A percentile compares a stretch with the other conserved stretches of the same genome.
phyloP scores from a whole-genome alignment of 2,888 invertebrate genomes.

The Drosophila mulleri region DNA sequence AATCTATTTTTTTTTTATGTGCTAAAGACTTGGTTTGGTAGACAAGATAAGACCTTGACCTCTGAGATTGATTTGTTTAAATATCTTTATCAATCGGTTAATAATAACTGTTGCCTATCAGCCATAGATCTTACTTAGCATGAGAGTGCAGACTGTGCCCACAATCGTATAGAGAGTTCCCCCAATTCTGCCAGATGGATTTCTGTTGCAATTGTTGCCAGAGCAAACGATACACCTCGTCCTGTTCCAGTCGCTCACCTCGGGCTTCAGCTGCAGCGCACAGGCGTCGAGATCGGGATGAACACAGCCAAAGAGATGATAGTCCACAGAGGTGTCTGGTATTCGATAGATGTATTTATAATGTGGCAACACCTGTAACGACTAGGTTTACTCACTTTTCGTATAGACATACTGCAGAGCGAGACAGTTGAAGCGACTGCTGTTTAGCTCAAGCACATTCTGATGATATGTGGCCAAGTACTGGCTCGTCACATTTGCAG shows the following conservation, averaged over 20 bases:
- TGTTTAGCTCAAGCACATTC: not conserved
- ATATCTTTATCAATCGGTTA: not conserved
- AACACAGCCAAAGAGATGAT: slow-evolving; percentile 4
- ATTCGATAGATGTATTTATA: too few species aligned
- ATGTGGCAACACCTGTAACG: not conserved
- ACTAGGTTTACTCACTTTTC: slow-evolving; percentile 1
- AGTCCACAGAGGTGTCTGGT: slow-evolving; percentile 4
- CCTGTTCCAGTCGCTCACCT: not conserved
- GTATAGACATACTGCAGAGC: slow-evolving; percentile 2
- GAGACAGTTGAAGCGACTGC: slow-evolving; percentile 4
- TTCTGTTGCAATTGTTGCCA: slow-evolving; percentile 5
- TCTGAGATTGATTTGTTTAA: too few species aligned
- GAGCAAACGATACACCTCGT: slow-evolving; percentile 3
- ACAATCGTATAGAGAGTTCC: not conserved
- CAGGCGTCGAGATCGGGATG: not conserved
- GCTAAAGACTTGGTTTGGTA: too few species aligned
- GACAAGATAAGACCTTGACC: too few species aligned
- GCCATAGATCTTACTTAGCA: not conserved
- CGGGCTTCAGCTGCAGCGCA: slow-evolving; percentile 4
- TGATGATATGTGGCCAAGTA: slow-evolving; percentile 1
- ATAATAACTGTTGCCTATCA: not conserved
- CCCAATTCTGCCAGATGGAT: not conserved
- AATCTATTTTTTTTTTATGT: too few species aligned
- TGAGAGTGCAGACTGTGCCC: not conserved
- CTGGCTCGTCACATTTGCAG: slow-evolving; percentile 1